These are phyloP conservation scores for Sebastes nivosus DNA, from an alignment of 2,797 vertebrate species.

Conservation along the genomic window DNA sequence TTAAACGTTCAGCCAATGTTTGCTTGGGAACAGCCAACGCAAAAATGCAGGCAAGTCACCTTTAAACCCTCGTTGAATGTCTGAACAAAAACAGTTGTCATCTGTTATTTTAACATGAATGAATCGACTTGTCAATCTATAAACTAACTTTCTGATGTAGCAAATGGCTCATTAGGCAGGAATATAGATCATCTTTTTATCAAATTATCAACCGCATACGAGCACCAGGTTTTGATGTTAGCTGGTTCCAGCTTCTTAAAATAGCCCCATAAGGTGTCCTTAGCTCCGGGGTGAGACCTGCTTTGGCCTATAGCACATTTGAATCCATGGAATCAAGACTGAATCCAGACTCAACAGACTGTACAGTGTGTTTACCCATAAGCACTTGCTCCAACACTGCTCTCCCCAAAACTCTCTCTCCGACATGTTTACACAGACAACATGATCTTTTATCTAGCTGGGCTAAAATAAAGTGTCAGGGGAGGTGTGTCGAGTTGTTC, in stretches of 20 bases:
- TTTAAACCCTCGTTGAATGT: not conserved
- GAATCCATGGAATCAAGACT: not conserved
- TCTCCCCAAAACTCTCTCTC: constrained; percentile 1
- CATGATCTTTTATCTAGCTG: constrained; percentile 11
- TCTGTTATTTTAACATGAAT: not conserved
- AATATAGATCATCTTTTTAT: not conserved
- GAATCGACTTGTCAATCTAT: not conserved
- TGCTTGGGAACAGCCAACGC: not conserved
- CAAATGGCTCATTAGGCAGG: not conserved
- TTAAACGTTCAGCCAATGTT: constrained; percentile 7
- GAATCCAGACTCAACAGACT: not conserved
- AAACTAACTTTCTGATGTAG: not conserved
- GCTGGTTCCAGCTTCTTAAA: not conserved
- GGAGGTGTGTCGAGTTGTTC: not conserved
- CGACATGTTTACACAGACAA: constrained; percentile 55
- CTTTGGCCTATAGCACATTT: not conserved
- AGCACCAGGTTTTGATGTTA: not conserved
- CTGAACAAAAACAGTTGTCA: not conserved
- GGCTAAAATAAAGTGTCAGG: not conserved
- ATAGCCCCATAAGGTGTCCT: not conserved
- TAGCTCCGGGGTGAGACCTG: not conserved
- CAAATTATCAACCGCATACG: not conserved
- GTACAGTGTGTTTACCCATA: constrained; percentile 43
- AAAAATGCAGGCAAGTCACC: not conserved
- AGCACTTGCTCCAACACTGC: constrained; percentile 32